Conservation (phyloP, 2,113 vertebrate genomes). For the Macrotis lagotis region DNA sequence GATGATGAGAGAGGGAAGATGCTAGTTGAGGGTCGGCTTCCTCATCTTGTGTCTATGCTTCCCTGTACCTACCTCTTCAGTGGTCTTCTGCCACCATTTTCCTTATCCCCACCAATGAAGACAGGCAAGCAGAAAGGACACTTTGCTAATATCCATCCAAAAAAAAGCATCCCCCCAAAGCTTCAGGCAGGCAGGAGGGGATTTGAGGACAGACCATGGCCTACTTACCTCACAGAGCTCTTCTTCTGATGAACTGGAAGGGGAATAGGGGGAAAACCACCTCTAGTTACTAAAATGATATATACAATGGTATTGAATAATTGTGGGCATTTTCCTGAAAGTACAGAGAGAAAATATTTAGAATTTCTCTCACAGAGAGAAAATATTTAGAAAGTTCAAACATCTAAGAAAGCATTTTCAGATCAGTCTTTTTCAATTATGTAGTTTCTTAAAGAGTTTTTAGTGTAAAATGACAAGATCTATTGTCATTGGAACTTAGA, state of each 20-base stretch:
- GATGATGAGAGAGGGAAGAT: not conserved
- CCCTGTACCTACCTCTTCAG: not conserved
- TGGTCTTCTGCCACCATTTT: not conserved
- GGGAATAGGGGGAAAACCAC: not conserved
- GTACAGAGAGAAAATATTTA: not conserved
- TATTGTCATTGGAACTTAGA: constrained; percentile 23
- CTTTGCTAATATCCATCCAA: not conserved
- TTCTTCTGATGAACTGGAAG: not conserved
- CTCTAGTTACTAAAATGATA: not conserved
- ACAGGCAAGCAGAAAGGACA: not conserved
- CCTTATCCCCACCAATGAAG: not conserved
- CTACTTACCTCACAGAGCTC: not conserved
- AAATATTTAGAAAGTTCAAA: not conserved
- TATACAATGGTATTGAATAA: not conserved
- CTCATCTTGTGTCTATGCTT: not conserved
- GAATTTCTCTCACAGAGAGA: not conserved
- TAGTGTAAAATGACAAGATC: constrained; percentile 16
- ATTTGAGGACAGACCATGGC: not conserved
- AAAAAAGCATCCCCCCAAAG: not conserved
- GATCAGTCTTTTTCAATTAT: not conserved
- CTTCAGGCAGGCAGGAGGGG: not conserved
- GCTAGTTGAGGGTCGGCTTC: not conserved
- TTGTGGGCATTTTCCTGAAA: not conserved
- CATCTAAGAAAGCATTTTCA: constrained; percentile 30
- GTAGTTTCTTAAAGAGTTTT: constrained; percentile 27